These are phyloP conservation scores for Limnodromus scolopaceus DNA, from an alignment of 2,797 vertebrate genomes.

Conservation along the genomic window DNA sequence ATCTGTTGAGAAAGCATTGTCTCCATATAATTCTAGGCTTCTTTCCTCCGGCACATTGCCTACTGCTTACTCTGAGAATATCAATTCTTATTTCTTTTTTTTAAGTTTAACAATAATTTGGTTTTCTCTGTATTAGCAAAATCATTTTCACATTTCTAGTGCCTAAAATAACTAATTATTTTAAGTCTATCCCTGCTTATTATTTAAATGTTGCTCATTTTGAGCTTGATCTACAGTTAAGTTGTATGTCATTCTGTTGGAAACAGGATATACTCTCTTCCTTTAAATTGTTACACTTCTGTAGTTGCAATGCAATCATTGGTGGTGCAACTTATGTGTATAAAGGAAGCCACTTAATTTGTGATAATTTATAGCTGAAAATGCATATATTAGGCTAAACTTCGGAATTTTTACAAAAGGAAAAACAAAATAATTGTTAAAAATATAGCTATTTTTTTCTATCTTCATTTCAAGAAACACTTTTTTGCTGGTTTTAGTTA, in stretches of 20 bases:
- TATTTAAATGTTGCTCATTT: neutral
- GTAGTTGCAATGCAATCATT: neutral
- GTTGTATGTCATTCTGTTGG: fast-evolving
- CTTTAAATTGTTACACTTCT: neutral
- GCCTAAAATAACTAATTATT: neutral
- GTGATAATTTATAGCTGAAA: neutral
- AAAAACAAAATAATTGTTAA: neutral
- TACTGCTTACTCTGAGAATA: neutral
- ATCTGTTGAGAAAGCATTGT: neutral
- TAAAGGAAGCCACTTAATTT: neutral
- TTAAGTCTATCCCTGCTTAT: neutral
- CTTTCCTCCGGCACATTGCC: neutral
- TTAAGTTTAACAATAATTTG: neutral
- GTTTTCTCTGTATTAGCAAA: neutral
- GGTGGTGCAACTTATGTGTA: neutral
- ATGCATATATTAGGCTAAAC: neutral
- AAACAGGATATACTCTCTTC: neutral
- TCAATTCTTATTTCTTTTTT: neutral
- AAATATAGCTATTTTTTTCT: neutral
- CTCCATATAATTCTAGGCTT: neutral
- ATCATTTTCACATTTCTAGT: neutral
- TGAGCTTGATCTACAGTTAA: neutral
- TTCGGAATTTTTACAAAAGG: neutral
- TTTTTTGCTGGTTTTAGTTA: neutral
- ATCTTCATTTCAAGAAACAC: neutral